Evolutionary conservation across 2,888 invertebrate genomes (phyloP), one percentile per base, ranked within the genome.

Genomic region (Antheraea assamensis): DNA sequence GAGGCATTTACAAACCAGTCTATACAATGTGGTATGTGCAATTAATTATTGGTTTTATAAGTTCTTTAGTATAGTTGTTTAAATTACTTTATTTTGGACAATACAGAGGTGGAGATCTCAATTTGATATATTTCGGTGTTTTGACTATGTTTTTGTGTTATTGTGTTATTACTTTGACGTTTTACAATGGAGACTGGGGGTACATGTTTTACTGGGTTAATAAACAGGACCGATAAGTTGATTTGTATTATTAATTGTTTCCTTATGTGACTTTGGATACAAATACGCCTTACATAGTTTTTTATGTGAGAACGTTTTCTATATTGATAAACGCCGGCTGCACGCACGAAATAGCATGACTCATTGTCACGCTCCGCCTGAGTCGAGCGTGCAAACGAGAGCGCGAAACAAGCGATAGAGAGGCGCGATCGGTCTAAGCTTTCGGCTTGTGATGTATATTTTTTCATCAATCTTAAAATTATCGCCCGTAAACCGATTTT

Each of bases 51-150:
- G 68, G 35, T 35, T 31, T 68, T 19, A 75, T 77, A 80, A 79
- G 83, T 83, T 81, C 79, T 80, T 82, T 79, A 70, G 42, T 79
- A 80, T 77, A 81, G 78, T 80, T 82, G 73, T 78, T 79, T 80
- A 73, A 77, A 74, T 76, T 71, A 75, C 76, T 80, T 73, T 76
- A 75, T 80, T 79, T 76, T 58, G 10, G 5, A 24, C 24, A 24
- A 58, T n/a, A 58, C n/a, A 58, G 79, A 78, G 79, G 76, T 78
- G 74, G 73, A 82, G 82, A 85, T 87, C 85, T 86, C 84, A 82
- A 15, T 73, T 72, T 61, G 61, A 49, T 70, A 72, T 64, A 49
- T 70, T 27, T 61, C 13, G 27, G 15, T 27, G 27, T 61, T 61
- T 27, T 27, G 10, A 30, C 27, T 13, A 61, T 2, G 27, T 4